phyloP scores from a whole-genome alignment of 2,797 vertebrate genomes.

The Jordanella pulchra region DNA sequence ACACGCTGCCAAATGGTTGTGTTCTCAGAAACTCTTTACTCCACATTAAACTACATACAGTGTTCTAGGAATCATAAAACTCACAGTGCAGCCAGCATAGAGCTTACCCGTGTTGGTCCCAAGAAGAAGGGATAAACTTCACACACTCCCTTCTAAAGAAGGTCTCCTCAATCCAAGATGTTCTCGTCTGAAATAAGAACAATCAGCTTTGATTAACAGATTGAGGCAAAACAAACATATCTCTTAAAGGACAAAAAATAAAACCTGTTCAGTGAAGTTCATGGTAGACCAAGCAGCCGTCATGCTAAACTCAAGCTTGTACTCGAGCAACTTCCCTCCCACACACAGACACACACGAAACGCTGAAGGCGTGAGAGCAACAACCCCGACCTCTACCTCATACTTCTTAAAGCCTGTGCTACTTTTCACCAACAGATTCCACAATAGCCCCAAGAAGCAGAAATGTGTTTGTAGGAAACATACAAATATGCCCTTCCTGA shows the following conservation, averaged over 20 bases:
- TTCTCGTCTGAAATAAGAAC: conserved; percentile 78
- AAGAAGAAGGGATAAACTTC: conserved; percentile 86
- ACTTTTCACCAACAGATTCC: conserved; percentile 35
- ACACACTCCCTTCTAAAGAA: conserved; percentile 93
- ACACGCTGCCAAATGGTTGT: conserved; percentile 40
- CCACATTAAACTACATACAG: conserved; percentile 9
- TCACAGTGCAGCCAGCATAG: background rate
- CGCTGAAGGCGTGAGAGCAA: conserved; percentile 5
- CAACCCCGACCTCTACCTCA: conserved; percentile 6
- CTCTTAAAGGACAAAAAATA: conserved; percentile 10
- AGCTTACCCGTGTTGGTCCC: conserved; percentile 89
- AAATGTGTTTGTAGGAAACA: conserved; percentile 59
- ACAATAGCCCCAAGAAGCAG: conserved; percentile 54
- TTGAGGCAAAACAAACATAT: conserved; percentile 18
- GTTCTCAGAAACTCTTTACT: conserved; percentile 30
- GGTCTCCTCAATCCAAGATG: conserved; percentile 90
- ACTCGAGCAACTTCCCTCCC: conserved; percentile 13
- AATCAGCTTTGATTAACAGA: conserved; percentile 6
- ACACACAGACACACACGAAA: conserved; percentile 25
- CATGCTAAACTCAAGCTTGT: conserved; percentile 4
- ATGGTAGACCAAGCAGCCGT: conserved; percentile 28
- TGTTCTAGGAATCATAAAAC: conserved; percentile 29
- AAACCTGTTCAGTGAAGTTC: conserved; percentile 62
- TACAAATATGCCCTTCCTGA: conserved; percentile 70
- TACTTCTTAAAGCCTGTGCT: conserved; percentile 16